A percentile compares a stretch with the other conserved stretches of the same genome.
phyloP scores from a whole-genome alignment of 2,113 vertebrate genomes.

The Protomyctophum bolini region DNA sequence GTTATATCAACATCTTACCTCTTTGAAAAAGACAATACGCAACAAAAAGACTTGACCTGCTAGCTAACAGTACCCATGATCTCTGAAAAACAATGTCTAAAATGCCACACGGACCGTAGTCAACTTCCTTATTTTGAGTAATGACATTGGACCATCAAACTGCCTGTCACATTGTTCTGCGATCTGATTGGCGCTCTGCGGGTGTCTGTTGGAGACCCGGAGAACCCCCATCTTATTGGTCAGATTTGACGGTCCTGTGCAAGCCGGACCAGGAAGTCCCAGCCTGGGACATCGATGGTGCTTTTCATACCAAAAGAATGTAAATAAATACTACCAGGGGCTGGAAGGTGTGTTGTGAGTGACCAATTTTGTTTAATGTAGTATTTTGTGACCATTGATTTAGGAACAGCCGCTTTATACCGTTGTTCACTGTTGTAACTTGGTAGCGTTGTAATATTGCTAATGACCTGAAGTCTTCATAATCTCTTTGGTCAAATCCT shows the following conservation, averaged over 20 bases:
- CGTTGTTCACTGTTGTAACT: background rate
- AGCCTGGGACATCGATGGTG: slow-evolving; percentile 10
- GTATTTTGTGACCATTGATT: background rate
- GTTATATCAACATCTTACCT: slow-evolving; percentile 51
- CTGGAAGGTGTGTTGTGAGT: background rate
- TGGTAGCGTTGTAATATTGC: background rate
- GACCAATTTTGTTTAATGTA: background rate
- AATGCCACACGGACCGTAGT: background rate
- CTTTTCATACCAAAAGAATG: slow-evolving; percentile 27
- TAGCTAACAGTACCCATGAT: slow-evolving; percentile 41
- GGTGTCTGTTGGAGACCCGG: no score
- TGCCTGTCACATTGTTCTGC: slow-evolving; percentile 37
- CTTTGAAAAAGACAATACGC: background rate
- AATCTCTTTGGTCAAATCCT: no score
- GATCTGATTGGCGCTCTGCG: slow-evolving; percentile 48
- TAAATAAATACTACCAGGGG: slow-evolving; percentile 41
- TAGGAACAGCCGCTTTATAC: background rate
- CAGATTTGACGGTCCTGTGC: background rate
- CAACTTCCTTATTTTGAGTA: slow-evolving; percentile 35
- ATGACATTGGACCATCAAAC: slow-evolving; percentile 50
- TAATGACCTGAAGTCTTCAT: background rate
- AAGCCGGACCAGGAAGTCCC: slow-evolving; percentile 27
- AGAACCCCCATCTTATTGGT: slow-evolving; percentile 45
- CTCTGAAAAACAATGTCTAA: background rate
- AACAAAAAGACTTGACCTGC: slow-evolving; percentile 19